Evolutionary conservation across 2,888 invertebrate genomes (phyloP).

Genomic region (Orchestes rusci): DNA sequence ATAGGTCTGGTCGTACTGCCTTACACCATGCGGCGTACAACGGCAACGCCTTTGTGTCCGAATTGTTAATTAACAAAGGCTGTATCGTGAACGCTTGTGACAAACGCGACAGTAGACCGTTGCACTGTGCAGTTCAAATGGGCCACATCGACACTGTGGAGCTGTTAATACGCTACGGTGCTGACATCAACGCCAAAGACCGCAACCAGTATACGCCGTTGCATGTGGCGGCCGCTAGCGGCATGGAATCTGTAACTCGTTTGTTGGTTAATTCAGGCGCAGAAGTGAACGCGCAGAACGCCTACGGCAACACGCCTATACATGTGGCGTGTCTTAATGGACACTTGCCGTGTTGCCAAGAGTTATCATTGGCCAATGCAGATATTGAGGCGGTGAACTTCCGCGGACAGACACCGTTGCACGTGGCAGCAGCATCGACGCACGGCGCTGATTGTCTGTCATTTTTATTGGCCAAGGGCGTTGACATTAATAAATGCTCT

Average conservation of each 20-base stretch:
- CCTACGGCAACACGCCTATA: conserved; percentile 53
- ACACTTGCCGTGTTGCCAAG: conserved; percentile 48
- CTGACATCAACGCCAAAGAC: conserved; percentile 48
- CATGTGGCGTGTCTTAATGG: conserved; percentile 58
- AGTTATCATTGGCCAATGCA: conserved; percentile 47
- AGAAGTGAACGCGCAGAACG: conserved; percentile 51
- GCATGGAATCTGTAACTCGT: conserved; percentile 33
- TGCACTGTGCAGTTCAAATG: conserved; percentile 57
- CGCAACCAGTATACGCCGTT: conserved; percentile 51
- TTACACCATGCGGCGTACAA: conserved; percentile 58
- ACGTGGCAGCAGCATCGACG: conserved; percentile 54
- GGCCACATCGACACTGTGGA: conserved; percentile 48
- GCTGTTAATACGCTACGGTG: conserved; percentile 43
- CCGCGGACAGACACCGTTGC: conserved; percentile 47
- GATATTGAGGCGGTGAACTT: conserved; percentile 50
- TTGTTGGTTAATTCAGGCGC: conserved; percentile 49
- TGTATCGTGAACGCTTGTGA: conserved; percentile 56
- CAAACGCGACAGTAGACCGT: conserved; percentile 52
- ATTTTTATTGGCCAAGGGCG: conserved; percentile 48
- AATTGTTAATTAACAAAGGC: conserved; percentile 48
- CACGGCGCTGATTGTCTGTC: conserved; percentile 55
- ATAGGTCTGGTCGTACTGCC: conserved; percentile 52
- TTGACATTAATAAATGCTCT: conserved; percentile 50
- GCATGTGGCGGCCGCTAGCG: conserved; percentile 55
- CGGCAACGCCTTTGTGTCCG: conserved; percentile 52